These are phyloP conservation scores for Condylura cristata DNA, from an alignment of 2,113 vertebrate species.

Conservation along the genomic window DNA sequence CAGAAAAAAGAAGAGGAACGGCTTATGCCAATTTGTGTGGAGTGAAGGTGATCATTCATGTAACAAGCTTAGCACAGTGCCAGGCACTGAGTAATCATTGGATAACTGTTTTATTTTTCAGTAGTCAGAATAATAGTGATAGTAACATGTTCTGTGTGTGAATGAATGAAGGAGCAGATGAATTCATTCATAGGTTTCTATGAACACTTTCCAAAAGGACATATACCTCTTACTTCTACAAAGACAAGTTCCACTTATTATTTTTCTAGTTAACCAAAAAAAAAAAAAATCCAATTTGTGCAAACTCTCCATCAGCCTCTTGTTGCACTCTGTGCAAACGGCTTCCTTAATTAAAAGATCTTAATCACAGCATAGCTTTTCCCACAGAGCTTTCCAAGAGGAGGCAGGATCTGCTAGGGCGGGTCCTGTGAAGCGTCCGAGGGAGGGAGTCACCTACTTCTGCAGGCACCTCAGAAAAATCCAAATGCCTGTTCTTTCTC, in stretches of 20 bases:
- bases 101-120: not conserved
- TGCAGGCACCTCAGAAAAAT: not conserved
- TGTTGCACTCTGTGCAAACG: constrained; percentile 73
- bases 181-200: constrained; percentile 33
- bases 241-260: constrained; percentile 59
- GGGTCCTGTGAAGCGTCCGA: not conserved
- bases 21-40: too few species aligned
- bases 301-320: constrained; percentile 78
- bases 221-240: constrained; percentile 54
- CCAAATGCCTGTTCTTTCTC: not conserved
- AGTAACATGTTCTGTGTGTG: not conserved
- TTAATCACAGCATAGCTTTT: constrained; percentile 80
- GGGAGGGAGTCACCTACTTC: not conserved
- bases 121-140: not conserved
- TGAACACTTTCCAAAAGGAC: constrained; percentile 5
- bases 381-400: constrained; percentile 66
- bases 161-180: not conserved
- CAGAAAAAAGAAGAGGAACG: not conserved
- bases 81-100: not conserved
- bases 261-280: constrained; percentile 69
- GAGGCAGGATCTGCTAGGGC: constrained; percentile 20
- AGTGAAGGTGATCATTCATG: not conserved
- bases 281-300: constrained; percentile 77
- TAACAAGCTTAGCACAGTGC: not conserved
- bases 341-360: constrained; percentile 86